These are phyloP conservation scores for Crypturellus tataupa DNA, from an alignment of 2,797 vertebrate species.

Conservation along the genomic window DNA sequence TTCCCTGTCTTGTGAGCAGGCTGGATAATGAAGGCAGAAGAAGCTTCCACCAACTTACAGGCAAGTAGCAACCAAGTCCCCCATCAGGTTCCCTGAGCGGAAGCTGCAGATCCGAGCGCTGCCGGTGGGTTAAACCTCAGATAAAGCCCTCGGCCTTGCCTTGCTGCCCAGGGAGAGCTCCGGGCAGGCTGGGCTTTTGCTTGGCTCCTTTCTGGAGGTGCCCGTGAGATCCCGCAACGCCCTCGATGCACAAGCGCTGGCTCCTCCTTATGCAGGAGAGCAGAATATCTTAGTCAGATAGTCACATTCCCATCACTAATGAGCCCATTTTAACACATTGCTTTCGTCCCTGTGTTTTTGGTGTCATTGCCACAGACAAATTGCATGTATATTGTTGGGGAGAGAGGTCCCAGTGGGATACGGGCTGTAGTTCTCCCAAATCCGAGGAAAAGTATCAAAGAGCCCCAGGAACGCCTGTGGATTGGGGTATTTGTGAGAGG, in stretches of 20 bases:
- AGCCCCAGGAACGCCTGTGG: background rate
- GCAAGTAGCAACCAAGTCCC: fast-evolving
- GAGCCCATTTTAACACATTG: background rate
- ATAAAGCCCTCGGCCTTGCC: fast-evolving
- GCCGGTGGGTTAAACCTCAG: background rate
- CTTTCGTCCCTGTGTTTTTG: background rate
- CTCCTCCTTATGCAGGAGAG: background rate
- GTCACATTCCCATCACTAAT: fast-evolving
- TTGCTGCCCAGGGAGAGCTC: background rate
- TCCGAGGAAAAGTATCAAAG: background rate
- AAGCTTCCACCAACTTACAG: background rate
- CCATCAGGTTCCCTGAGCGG: background rate
- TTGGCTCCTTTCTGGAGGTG: background rate
- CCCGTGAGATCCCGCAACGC: background rate
- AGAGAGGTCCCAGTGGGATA: background rate
- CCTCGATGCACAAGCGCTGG: background rate
- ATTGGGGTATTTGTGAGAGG: slow-evolving; percentile 9
- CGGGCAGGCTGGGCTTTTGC: background rate
- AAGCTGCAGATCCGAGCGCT: background rate
- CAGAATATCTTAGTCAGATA: background rate
- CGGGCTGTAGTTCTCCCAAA: background rate
- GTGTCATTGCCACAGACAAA: background rate
- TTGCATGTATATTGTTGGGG: background rate
- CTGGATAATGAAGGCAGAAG: background rate
- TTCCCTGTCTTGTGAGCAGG: fast-evolving